A percentile compares a stretch with the other conserved stretches of the same genome.
phyloP scores from a whole-genome alignment of 2,113 vertebrate genomes.

The Garra rufa region DNA sequence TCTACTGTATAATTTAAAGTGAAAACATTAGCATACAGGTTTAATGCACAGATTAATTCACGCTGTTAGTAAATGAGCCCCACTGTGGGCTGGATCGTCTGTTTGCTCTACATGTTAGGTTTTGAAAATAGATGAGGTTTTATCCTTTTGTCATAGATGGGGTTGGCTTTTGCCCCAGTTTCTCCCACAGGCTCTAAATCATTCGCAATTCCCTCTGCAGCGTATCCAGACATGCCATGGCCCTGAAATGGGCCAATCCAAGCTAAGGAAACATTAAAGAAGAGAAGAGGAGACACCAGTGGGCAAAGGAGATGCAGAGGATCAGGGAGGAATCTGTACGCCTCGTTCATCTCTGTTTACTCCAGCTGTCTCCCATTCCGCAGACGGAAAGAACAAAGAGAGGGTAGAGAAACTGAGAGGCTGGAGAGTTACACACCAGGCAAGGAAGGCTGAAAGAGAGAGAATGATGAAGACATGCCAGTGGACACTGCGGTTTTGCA shows the following conservation, averaged over 20 bases:
- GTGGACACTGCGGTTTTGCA: slow-evolving; percentile 64
- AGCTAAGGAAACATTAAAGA: slow-evolving; percentile 56
- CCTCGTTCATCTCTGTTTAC: slow-evolving; percentile 34
- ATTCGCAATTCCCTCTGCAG: slow-evolving; percentile 61
- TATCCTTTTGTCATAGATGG: slow-evolving; percentile 68
- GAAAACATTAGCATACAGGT: background rate
- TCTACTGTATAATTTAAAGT: background rate
- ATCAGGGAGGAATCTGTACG: background rate
- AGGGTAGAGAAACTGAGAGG: background rate
- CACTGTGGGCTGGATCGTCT: slow-evolving; percentile 62
- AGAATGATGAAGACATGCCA: slow-evolving; percentile 44
- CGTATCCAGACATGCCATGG: slow-evolving; percentile 47
- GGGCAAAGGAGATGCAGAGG: slow-evolving; percentile 27
- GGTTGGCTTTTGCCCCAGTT: slow-evolving; percentile 73
- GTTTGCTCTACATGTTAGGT: slow-evolving; percentile 49
- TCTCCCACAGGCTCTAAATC: slow-evolving; percentile 56
- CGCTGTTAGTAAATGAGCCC: background rate
- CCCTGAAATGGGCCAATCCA: slow-evolving; percentile 56
- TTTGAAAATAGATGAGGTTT: slow-evolving; percentile 71
- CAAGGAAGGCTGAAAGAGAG: slow-evolving; percentile 14
- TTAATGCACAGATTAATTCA: background rate
- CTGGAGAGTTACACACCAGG: slow-evolving; percentile 26
- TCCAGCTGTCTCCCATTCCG: background rate
- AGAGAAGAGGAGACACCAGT: slow-evolving; percentile 3
- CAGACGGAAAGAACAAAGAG: background rate